Percentiles rank a stretch among this genome's conserved stretches.
phyloP scores from a whole-genome alignment of 2,113 vertebrate species.

The Gymnorhina tibicen region DNA sequence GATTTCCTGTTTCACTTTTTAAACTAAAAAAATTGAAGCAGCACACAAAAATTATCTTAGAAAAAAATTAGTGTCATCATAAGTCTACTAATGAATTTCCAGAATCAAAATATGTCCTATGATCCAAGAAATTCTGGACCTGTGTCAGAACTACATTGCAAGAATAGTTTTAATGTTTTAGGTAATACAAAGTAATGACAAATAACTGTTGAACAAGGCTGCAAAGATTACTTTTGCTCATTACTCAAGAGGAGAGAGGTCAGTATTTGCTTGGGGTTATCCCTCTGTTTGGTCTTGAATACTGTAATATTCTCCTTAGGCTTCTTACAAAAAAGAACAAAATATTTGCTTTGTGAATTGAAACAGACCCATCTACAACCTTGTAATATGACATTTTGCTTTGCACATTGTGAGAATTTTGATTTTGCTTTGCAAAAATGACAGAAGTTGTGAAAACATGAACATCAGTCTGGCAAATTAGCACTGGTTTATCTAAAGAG shows the following conservation, averaged over 20 bases:
- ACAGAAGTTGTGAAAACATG: not conserved
- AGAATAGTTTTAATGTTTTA: not conserved
- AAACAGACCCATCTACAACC: not conserved
- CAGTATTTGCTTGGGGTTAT: not conserved
- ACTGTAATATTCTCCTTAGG: not conserved
- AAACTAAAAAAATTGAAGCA: not conserved
- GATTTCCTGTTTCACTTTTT: not conserved
- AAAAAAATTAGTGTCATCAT: not conserved
- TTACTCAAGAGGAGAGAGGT: not conserved
- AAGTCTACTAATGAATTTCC: not conserved
- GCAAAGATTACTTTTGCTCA: not conserved
- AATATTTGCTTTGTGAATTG: not conserved
- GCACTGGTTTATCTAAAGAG: not conserved
- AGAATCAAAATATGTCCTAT: not conserved
- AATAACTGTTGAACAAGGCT: not conserved
- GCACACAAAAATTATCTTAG: not conserved
- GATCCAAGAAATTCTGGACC: not conserved
- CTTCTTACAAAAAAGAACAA: not conserved
- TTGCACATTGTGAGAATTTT: not conserved
- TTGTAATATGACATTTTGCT: not conserved
- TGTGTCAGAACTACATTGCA: not conserved
- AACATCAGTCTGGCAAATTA: not conserved
- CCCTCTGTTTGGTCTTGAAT: not conserved
- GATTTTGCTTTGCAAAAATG: not conserved
- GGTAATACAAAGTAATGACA: not conserved